phyloP scores from a whole-genome alignment of 1,140 invertebrate genomes.

The honey bee (Apis mellifera) region DNA sequence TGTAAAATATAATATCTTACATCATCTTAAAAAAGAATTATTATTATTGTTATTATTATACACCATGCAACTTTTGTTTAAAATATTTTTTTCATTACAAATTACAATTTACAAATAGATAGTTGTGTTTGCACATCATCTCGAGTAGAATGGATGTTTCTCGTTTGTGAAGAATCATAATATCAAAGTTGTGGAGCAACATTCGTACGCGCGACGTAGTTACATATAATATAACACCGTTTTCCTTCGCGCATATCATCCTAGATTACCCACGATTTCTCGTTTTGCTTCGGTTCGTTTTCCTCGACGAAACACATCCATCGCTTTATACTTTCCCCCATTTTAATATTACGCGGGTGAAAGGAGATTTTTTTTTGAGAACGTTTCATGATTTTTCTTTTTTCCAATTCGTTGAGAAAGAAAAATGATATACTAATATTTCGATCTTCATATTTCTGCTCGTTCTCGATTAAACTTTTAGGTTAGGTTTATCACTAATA shows the following conservation, averaged over 20 bases:
- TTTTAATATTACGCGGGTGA: not conserved
- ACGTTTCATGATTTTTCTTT: not conserved
- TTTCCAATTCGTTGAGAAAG: not conserved
- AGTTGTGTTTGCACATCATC: not conserved
- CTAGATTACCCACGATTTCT: not conserved
- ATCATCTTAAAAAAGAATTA: too few relatives aligned
- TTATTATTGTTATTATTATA: too few relatives aligned
- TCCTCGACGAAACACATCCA: slow-evolving; percentile 9
- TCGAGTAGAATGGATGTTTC: not conserved
- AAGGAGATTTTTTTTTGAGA: not conserved
- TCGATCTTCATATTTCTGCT: too few relatives aligned
- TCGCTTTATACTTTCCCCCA: not conserved
- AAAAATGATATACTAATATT: not conserved
- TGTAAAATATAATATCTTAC: too few relatives aligned
- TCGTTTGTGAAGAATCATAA: slow-evolving; percentile 6
- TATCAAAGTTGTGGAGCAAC: slow-evolving; percentile 16
- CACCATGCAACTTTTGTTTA: too few relatives aligned
- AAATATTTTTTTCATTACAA: too few relatives aligned
- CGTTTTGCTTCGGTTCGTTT: not conserved
- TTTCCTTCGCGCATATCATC: not conserved
- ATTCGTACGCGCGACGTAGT: not conserved
- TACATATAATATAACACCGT: not conserved
- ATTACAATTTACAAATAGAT: not conserved
- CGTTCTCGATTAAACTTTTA: too few relatives aligned
- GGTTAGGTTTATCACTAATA: too few relatives aligned